A percentile compares a stretch with the other conserved stretches of the same genome.
phyloP scores from a whole-genome alignment of 2,888 invertebrate genomes.

The Drosophila paramelanica region DNA sequence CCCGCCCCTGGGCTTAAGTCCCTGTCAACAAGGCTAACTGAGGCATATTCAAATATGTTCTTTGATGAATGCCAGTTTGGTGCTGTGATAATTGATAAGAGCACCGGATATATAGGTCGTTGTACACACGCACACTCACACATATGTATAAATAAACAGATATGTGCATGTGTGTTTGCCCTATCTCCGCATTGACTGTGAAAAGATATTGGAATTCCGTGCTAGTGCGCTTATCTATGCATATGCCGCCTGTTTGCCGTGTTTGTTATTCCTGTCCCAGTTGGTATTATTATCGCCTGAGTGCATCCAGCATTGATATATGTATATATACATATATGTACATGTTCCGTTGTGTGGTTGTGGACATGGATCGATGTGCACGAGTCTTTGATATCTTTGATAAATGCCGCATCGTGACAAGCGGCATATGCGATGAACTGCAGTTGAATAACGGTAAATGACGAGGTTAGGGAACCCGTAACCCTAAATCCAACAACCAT shows the following conservation, averaged over 20 bases:
- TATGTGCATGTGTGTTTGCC: background rate
- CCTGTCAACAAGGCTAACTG: background rate
- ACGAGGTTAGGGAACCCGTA: constrained; percentile 15
- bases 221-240: constrained; percentile 30
- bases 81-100: constrained; percentile 44
- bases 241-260: constrained; percentile 24
- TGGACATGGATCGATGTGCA: constrained; percentile 16
- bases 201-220: constrained; percentile 50
- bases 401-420: constrained; percentile 50
- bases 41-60: background rate
- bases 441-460: constrained; percentile 48
- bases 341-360: constrained; percentile 12
- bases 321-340: constrained; percentile 20
- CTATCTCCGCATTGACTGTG: constrained; percentile 19
- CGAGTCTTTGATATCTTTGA: constrained; percentile 45
- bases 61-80: background rate
- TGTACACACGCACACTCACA: constrained; percentile 1
- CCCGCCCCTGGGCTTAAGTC: background rate
- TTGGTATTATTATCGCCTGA: constrained; percentile 26
- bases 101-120: constrained; percentile 46
- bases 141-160: constrained; percentile 8
- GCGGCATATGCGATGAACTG: constrained; percentile 15
- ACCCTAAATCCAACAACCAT: background rate
- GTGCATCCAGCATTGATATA: constrained; percentile 3
- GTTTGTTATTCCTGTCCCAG: constrained; percentile 1